phyloP scores from a whole-genome alignment of 2,797 vertebrate species.

The Emydoidea blandingii region DNA sequence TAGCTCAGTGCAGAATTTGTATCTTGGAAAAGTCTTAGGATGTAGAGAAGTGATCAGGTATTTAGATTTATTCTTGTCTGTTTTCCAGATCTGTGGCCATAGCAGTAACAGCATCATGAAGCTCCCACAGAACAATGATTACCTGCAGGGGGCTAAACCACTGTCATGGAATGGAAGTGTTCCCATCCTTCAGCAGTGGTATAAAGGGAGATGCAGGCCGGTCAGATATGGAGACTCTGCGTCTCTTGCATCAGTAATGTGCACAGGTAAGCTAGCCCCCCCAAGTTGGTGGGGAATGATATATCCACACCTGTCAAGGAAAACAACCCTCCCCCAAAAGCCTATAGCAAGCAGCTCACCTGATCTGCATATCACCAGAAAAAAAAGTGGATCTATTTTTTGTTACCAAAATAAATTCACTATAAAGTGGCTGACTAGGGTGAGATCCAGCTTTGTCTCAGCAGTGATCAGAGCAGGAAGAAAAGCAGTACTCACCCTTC shows the following conservation, averaged over 20 bases:
- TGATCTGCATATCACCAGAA: background rate
- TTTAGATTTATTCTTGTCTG: background rate
- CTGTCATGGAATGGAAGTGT: slow-evolving; percentile 88
- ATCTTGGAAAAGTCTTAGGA: background rate
- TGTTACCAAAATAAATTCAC: background rate
- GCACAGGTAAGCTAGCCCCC: slow-evolving; percentile 77
- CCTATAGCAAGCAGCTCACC: background rate
- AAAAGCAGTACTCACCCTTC: background rate
- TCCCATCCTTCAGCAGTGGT: slow-evolving; percentile 85
- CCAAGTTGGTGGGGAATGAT: background rate
- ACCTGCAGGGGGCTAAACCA: slow-evolving; percentile 82
- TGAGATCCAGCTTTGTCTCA: background rate
- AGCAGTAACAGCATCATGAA: slow-evolving; percentile 57
- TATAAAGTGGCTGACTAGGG: background rate
- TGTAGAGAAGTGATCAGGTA: fast-evolving
- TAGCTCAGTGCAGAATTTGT: background rate
- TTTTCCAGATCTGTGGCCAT: slow-evolving; percentile 67
- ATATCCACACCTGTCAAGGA: background rate
- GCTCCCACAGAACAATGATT: slow-evolving; percentile 68
- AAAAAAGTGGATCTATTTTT: background rate
- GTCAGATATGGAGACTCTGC: slow-evolving; percentile 88
- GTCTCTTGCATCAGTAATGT: slow-evolving; percentile 89
- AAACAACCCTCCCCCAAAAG: background rate
- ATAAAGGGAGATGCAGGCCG: slow-evolving; percentile 81
- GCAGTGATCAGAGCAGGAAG: background rate